These are phyloP conservation scores for Gerris buenoi DNA, from an alignment of 1,140 invertebrate species.

Conservation along the genomic window DNA sequence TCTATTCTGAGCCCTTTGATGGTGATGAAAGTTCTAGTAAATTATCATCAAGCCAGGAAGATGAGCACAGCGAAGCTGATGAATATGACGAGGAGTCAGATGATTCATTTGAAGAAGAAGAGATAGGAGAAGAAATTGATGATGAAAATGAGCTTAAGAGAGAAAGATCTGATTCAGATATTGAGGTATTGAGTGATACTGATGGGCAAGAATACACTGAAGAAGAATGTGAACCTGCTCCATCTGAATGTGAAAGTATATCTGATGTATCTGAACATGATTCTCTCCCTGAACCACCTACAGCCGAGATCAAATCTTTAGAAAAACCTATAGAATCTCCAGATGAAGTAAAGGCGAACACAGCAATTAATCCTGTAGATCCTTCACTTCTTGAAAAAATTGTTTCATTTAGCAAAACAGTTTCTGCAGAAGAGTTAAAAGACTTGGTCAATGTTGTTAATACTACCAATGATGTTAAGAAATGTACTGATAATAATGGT, in stretches of 20 bases:
- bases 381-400: background rate
- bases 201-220: too few species aligned
- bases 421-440: background rate
- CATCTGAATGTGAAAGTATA: too few species aligned
- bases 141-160: background rate
- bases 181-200: too few species aligned
- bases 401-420: background rate
- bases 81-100: background rate
- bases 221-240: too few species aligned
- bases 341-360: too few species aligned
- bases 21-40: background rate
- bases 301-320: too few species aligned
- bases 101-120: background rate
- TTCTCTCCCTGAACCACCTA: too few species aligned
- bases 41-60: background rate
- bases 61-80: background rate
- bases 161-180: too few species aligned
- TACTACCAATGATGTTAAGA: background rate
- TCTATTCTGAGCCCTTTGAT: too few species aligned
- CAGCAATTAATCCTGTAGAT: background rate
- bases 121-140: background rate
- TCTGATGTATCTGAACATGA: too few species aligned
- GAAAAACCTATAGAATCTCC: too few species aligned
- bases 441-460: background rate
- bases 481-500: too few species aligned